phyloP scores from a whole-genome alignment of 1,140 invertebrate genomes.

The Ceratoteleas bidentatus region DNA sequence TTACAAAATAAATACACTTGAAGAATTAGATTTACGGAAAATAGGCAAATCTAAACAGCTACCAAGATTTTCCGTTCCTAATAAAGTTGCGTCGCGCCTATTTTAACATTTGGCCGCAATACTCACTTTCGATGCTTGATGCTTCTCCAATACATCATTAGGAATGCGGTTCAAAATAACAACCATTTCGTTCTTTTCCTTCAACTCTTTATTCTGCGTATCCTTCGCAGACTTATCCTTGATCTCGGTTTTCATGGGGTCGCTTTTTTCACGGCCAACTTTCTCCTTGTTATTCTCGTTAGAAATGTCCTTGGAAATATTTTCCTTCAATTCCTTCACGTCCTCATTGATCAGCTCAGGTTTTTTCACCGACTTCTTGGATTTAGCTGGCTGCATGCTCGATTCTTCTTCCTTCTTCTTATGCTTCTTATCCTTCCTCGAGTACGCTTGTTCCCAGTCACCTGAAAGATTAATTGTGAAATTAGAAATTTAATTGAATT shows the following conservation, averaged over 20 bases:
- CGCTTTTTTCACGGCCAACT: slow-evolving; percentile 71
- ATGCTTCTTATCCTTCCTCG: slow-evolving; percentile 85
- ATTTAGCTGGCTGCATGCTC: slow-evolving; percentile 78
- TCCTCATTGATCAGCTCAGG: slow-evolving; percentile 74
- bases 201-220: slow-evolving; percentile 81
- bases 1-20: no score
- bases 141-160: slow-evolving; percentile 70
- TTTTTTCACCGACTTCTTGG: slow-evolving; percentile 77
- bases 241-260: slow-evolving; percentile 78
- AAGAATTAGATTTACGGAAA: no score
- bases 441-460: slow-evolving; percentile 87
- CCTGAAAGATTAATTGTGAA: slow-evolving; percentile 67
- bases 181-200: slow-evolving; percentile 79
- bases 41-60: no score
- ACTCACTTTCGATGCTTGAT: slow-evolving; percentile 74
- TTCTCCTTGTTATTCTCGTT: slow-evolving; percentile 77
- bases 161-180: slow-evolving; percentile 74
- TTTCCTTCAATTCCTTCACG: slow-evolving; percentile 79
- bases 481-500: background rate
- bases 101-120: no score
- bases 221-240: slow-evolving; percentile 82
- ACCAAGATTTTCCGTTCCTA: no score
- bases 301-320: slow-evolving; percentile 77
- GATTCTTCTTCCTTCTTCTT: slow-evolving; percentile 82
- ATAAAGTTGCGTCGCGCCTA: background rate